Percentiles rank a stretch among this genome's conserved stretches.
Evolutionary conservation across 2,888 invertebrate genomes (phyloP).

Genomic region (Ischnura elegans): DNA sequence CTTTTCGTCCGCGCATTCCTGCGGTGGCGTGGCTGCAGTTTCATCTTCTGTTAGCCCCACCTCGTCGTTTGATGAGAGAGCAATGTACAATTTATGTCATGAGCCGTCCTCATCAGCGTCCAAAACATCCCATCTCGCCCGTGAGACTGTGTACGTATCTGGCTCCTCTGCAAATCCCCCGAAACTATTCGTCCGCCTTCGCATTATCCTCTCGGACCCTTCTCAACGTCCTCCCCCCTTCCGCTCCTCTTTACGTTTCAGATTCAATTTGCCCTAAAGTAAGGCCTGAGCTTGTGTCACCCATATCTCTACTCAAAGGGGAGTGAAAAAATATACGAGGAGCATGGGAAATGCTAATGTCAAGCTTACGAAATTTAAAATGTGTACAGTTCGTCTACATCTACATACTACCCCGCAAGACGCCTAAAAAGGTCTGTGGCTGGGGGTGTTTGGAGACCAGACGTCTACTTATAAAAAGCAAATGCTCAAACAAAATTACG

Average conservation of each 20-base stretch:
- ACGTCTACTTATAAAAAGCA: too few relatives aligned
- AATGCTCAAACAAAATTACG: too few relatives aligned
- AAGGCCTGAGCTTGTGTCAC: too few relatives aligned
- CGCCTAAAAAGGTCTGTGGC: too few relatives aligned
- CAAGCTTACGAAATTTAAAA: too few relatives aligned
- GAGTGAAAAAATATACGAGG: too few relatives aligned
- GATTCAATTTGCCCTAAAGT: neutral
- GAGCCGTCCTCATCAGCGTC: neutral
- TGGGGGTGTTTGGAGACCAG: too few relatives aligned
- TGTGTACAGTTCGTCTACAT: too few relatives aligned
- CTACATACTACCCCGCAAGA: too few relatives aligned
- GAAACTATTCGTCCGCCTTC: neutral
- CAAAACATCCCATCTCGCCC: neutral
- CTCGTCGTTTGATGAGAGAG: slow-evolving; percentile 10
- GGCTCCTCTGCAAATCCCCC: neutral
- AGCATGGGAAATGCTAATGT: too few relatives aligned
- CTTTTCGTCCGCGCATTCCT: neutral
- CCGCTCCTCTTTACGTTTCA: neutral
- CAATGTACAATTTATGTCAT: neutral
- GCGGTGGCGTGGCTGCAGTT: neutral
- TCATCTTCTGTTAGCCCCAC: neutral
- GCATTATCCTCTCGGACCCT: neutral
- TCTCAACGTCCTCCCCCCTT: neutral
- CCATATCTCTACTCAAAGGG: too few relatives aligned
- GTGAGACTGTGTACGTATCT: neutral